Evolutionary conservation across 2,888 invertebrate species (phyloP), one percentile per base, ranked within the genome.

Genomic region (Campoplex nolae): DNA sequence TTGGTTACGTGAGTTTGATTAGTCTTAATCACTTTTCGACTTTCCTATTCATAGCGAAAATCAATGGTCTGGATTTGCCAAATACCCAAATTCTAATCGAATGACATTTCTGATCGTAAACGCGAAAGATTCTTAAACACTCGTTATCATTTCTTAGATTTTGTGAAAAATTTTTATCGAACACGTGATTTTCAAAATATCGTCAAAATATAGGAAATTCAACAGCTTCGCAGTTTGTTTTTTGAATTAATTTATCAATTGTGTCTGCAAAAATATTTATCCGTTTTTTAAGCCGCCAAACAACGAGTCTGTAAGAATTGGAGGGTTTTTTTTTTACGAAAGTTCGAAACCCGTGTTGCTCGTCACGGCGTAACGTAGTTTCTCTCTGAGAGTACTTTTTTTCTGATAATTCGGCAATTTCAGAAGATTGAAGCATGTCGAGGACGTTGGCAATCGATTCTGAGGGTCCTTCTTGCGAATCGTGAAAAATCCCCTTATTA

Each of bases 311-410:
- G 54, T 35, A 48, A 56, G 68, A 45, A 8, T 48, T 58, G 67
- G 54, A 71, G 62, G 38, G 71, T 62, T 42, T 7, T 45, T 45
- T 73, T 88, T 97, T 87, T 97, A 99, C 4, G 99, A 99, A n/a
- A 99, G 96, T 95, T 99, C 99, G 95, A 99, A 99, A 35, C 99
- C 99, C 23, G 99, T 99, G 94, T 99, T 99, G 92, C 99, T 98
- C 89, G 97, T 97, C 81, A 99, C 98, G 0, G 99, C 99, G 94
- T 99, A 99, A 54, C 99, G 96, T 7, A 99, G 95, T 94, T 99
- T 99, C 93, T 99, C 99, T 73, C 98, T 95, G 8, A 99, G 95
- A 0, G 99, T 98, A 91, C 98, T 97, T 92, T 99, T 98, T 95
- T 98, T 99, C 94, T 98, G 99, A 94, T 99, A 99, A 95, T 99